Base-by-base conservation (phyloP, 2,797 vertebrate genomes). In the Siniperca obscura region DNA sequence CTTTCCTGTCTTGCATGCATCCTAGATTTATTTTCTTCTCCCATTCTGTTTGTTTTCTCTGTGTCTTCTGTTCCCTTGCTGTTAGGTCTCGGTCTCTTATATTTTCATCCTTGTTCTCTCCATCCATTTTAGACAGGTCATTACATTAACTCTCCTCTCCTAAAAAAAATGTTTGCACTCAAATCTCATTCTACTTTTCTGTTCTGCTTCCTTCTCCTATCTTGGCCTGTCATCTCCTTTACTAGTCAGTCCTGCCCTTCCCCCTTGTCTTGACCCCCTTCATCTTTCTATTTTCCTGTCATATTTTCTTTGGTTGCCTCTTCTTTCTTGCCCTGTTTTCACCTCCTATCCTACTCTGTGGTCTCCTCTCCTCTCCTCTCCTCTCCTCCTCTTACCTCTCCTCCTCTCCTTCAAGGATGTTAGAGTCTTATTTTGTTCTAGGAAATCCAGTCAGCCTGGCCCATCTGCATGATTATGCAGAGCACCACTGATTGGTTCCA, bases 401-500 rank as follows among this genome's bases (percentile, higher is more conserved):
- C 55, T 70, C 36, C 57, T 80, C 75, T 78, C 61, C 74, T 87
- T 62, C 6, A 13, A 78, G 68, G 52, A 65, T 78, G 40, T 81
- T 71, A 55, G 66, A 80, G 53, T 60, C 71, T 86, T 85, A 84
- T 89, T 90, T 88, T 89, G 72, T 88, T 89, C 88, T 87, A 68
- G 64, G 70, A 87, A 84, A 87, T 87, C 81, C 82, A 90, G 86
- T 88, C 86, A 78, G 78, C 62, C 72, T 74, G 80, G 69, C 64
- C 90, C 86, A 89, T 90, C 89, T 90, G 83, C 69, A 87, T 90
- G 88, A 92, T 91, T 90, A 89, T 90, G 80, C 89, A 85, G 67
- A 87, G 73, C 66, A 38, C 72, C 25, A 9, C 82, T 90, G 86
- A 93, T 92, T 90, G 82, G 89, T 91, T 92, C 82, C 74, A 77